These are phyloP conservation scores for Brachionus plicatilis DNA, from an alignment of 1,140 invertebrate species.

Conservation along the genomic window DNA sequence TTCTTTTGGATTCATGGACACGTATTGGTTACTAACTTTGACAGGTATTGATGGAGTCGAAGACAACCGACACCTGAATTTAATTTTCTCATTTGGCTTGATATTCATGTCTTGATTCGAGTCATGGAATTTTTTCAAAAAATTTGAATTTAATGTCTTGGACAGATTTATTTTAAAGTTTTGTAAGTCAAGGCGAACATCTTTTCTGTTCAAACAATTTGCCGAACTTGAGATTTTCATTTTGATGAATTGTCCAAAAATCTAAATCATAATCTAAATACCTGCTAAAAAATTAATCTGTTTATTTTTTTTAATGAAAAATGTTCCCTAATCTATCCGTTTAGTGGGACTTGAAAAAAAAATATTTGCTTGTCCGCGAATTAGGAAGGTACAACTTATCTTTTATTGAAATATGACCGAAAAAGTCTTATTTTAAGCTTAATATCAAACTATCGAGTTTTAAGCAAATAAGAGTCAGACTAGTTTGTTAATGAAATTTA, in stretches of 20 bases:
- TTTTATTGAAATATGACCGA: not conserved
- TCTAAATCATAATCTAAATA: not conserved
- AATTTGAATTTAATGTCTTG: not conserved
- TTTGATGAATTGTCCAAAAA: not conserved
- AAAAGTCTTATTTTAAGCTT: not conserved
- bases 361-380: not conserved
- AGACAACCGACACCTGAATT: not conserved
- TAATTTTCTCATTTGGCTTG: not conserved
- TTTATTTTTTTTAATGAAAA: not conserved
- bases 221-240: conserved; percentile 5
- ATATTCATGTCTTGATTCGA: not conserved
- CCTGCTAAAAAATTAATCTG: not conserved
- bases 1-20: not conserved
- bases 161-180: conserved; percentile 25
- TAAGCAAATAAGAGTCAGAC: conserved; percentile 1
- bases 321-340: not conserved
- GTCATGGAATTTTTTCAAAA: conserved; percentile 25
- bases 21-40: not conserved
- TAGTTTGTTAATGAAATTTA: not conserved
- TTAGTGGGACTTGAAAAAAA: not conserved
- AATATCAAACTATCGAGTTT: conserved; percentile 19
- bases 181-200: not conserved
- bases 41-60: conserved; percentile 11
- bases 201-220: conserved; percentile 20
- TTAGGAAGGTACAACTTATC: not conserved